phyloP scores from a whole-genome alignment of 2,113 vertebrate genomes.

The Conger conger region DNA sequence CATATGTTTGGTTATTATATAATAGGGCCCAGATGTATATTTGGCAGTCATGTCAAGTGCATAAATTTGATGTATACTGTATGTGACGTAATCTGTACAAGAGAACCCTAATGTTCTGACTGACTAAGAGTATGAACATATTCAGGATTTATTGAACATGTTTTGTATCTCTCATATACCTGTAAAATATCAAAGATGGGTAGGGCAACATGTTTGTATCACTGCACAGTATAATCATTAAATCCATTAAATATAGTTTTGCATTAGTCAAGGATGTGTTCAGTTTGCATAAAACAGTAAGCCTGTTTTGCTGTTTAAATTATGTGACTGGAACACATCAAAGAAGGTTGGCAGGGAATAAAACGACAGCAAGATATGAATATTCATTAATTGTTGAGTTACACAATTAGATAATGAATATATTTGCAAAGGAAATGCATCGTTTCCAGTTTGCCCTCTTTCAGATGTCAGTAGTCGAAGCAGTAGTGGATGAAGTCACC shows the following conservation, averaged over 20 bases:
- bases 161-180: neutral
- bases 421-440: neutral
- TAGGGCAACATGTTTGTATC: neutral
- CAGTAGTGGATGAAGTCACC: neutral
- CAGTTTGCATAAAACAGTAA: neutral
- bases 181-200: neutral
- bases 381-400: constrained; percentile 28
- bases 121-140: neutral
- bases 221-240: neutral
- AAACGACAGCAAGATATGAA: neutral
- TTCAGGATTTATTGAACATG: neutral
- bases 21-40: neutral
- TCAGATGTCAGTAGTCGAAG: neutral
- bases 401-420: constrained; percentile 27
- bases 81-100: neutral
- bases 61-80: neutral
- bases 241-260: neutral
- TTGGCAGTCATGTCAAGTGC: neutral
- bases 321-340: neutral
- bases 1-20: neutral
- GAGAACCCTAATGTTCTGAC: neutral
- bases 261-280: neutral
- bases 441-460: neutral
- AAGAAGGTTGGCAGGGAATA: neutral
- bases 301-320: constrained; percentile 16